Evolutionary conservation across 2,888 invertebrate genomes (phyloP).

Genomic region (Automeris io): DNA sequence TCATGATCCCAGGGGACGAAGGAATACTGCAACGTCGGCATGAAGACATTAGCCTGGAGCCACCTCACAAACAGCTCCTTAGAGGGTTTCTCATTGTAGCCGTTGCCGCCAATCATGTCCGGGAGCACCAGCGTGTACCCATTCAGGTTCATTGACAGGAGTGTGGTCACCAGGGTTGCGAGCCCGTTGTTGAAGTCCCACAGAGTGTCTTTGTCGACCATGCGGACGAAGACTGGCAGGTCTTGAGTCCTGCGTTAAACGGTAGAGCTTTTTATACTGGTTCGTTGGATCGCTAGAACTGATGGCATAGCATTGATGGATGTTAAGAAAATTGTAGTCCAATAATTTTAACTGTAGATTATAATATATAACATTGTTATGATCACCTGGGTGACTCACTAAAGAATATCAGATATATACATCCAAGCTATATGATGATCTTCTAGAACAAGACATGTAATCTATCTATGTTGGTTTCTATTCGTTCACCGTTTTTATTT

Average conservation of each 20-base stretch:
- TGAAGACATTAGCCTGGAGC: conserved; percentile 86
- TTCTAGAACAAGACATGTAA: too few species aligned
- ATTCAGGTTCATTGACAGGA: conserved; percentile 78
- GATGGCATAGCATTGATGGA: too few species aligned
- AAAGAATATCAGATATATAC: too few species aligned
- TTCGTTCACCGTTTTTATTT: too few species aligned
- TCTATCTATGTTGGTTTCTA: too few species aligned
- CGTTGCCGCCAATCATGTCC: conserved; percentile 87
- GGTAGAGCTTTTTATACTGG: too few species aligned
- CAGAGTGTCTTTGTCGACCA: conserved; percentile 86
- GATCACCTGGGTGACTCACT: too few species aligned
- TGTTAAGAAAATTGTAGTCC: too few species aligned
- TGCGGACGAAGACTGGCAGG: conserved; percentile 83
- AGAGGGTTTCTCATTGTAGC: conserved; percentile 72
- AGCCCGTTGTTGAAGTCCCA: conserved; percentile 84
- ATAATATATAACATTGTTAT: too few species aligned
- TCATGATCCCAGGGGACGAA: conserved; percentile 89
- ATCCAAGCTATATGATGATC: too few species aligned
- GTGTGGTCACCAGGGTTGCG: conserved; percentile 82
- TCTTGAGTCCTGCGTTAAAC: conserved; percentile 78
- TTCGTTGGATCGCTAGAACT: too few species aligned
- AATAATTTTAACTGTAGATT: too few species aligned
- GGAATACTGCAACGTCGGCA: conserved; percentile 89
- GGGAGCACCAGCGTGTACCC: conserved; percentile 85
- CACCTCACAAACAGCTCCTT: conserved; percentile 85